Base-by-base conservation (phyloP, 1,140 invertebrate species). In the Tetragonula clypearis region DNA sequence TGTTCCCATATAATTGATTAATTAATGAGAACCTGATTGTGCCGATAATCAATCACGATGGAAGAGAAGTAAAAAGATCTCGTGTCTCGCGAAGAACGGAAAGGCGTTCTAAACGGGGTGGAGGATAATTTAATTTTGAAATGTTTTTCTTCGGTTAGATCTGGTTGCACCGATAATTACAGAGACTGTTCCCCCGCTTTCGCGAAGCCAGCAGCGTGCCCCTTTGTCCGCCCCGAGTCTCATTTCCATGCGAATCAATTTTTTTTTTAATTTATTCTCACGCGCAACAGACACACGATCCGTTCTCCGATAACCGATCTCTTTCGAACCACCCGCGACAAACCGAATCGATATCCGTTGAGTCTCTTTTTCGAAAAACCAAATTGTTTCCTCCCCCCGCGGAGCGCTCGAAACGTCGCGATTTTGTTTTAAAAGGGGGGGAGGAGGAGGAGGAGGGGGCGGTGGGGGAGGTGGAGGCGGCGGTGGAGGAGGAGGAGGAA, bases 171-270 rank as follows among this genome's bases (percentile, higher is more conserved):
- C 68, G 81, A 82, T 89, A 86, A 89, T 89, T 89, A 76, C 87
- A 80, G 76, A 79, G 74, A 75, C 87, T 35, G 35, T 35, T 79
- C 76, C 76, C 82, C 62, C 84, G 76, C 83, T 88, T 88, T 88
- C 87, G 77, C 49, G 88, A 89, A 89, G 88, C 88, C 88, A 86
- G 77, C 65, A 78, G 56, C 71, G 41, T 89, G 88, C 88, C 78
- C 87, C 87, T 65, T 79, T 58, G 83, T 76, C 26, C 49, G 68
- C 66, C 35, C 86, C 86, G 76, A 79, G 77, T 79, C 84, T 84
- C 76, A 85, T 80, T 78, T 74, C 78, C 87, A 76, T 62, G 84
- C 84, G 79, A 82, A 89, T 89, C 87, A 88, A 89, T 88, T 88
- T 88, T 88, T 87, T 87, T 83, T 88, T 87, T 84, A 72, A 84